Base-by-base conservation (phyloP, 2,113 vertebrate species). In the Zosterops japonicus region DNA sequence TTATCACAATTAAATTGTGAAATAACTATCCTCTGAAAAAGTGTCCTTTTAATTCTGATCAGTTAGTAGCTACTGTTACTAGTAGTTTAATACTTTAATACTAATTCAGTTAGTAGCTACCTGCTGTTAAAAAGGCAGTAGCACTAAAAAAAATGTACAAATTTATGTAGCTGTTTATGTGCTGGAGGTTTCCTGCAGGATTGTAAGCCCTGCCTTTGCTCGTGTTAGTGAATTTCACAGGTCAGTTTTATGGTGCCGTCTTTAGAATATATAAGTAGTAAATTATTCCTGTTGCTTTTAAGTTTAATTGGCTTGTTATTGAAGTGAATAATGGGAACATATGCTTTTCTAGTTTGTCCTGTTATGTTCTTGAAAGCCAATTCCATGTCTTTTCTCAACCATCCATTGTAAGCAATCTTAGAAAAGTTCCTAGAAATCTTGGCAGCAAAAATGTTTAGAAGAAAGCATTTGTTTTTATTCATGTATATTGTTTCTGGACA, bases 351-450 rank as follows among this genome's bases (percentile, higher is more conserved):
- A 12, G 56, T 79, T 87, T 68, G 74, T 85, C 24, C 22, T 47
- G 14, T 55, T 87, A 39, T 15, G 11, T 75, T 89, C 81, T 68
- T 84, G 44, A 87, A 93, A 75, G 52, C 52, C 31, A 56, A 17
- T 70, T n/a, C 27, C 28, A 14, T 64, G 56, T 81, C 52, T 75
- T 35, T 90, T 89, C 63, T 68, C 81, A 52, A 1, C 0, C 3
- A 2, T 65, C 31, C 1, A 2, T 52, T 89, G 49, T 88, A 77
- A 92, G 57, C n/a, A 68, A 3, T 64, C n/a, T 67, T 80, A 35
- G 71, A 87, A 93, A 83, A 63, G 70, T 55, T 93, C 68, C 56
- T 88, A 59, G 82, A 85, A 91, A 42, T 83, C 67, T 70, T 93
- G 87, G 50, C 67, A 90, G 89, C 1, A 3, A 63, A 64, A 61